Evolutionary conservation across 2,888 invertebrate species (phyloP), one percentile per base, ranked within the genome.

Genomic region (Therioaphis trifolii): DNA sequence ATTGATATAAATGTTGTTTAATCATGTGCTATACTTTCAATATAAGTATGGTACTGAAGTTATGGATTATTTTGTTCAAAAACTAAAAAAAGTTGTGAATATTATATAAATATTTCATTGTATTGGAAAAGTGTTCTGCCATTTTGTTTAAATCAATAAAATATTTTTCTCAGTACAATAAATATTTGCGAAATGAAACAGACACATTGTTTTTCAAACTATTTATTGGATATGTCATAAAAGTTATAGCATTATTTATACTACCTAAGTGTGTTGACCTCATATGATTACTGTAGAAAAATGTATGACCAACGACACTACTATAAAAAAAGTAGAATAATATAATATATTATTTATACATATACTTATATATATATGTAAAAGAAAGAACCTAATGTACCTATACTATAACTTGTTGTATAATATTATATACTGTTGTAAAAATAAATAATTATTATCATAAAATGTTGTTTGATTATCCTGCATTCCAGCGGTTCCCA

Each of bases 391-490:
- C 49, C 24, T 74, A 52, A 72, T 82, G 82, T 82, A 82, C 52
- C 82, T 82, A 72, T 72, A 80, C 58, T 80, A 58, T 74, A 66
- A 82, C 52, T 72, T 82, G 80, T 82, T 82, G 82, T 82, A 82
- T n/a, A 66, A 66, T 82, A 82, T 82, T 82, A 74, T 63, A 82
- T 74, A 82, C 72, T 82, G 74, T 82, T 82, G 82, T 82, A 82
- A 74, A 82, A 82, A 82, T 82, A 72, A 52, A 82, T 74, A 61
- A 82, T 72, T 63, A 82, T 74, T 55, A 68, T 79, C 77, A 15
- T 77, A 46, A 80, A 49, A 82, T 74, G 24, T 46, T 46, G 15
- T 61, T 46, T 58, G 11, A 14, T 24, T 55, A 24, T 69, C 55
- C 35, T 71, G 0, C n/a, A 40, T 7, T n/a, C 4, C n/a, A n/a